A percentile compares a stretch with the other conserved stretches of the same genome.
phyloP scores from a whole-genome alignment of 1,140 invertebrate species.

The Scaptodrosophila lebanonensis region DNA sequence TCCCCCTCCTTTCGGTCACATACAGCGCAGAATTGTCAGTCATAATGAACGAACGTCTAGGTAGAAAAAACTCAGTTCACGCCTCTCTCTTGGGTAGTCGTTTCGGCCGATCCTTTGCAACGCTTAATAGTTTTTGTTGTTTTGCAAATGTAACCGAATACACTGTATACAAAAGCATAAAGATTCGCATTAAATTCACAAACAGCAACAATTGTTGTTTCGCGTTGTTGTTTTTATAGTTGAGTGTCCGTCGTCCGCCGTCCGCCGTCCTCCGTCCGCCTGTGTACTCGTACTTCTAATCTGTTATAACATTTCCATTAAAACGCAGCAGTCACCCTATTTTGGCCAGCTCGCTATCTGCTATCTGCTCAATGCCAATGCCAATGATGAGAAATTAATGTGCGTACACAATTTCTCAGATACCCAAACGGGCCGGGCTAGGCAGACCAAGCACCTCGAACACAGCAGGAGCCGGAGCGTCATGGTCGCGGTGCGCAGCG shows the following conservation, averaged over 20 bases:
- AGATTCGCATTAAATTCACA: constrained; percentile 65
- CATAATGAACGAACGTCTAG: no score
- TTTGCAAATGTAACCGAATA: constrained; percentile 17
- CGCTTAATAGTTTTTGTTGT: constrained; percentile 33
- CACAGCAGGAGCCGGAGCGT: constrained; percentile 52
- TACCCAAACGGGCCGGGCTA: constrained; percentile 12
- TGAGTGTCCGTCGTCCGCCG: constrained; percentile 5
- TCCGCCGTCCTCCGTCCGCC: constrained; percentile 10
- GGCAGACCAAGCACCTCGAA: constrained; percentile 18
- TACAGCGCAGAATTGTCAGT: no score
- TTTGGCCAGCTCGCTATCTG: constrained; percentile 7
- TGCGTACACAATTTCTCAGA: constrained; percentile 57
- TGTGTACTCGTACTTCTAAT: constrained; percentile 46
- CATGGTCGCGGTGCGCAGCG: constrained; percentile 55
- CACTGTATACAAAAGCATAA: constrained; percentile 49
- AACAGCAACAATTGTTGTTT: constrained; percentile 65
- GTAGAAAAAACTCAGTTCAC: no score
- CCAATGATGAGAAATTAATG: constrained; percentile 74
- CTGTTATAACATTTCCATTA: constrained; percentile 71
- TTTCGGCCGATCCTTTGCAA: not conserved
- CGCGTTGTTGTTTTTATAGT: no score
- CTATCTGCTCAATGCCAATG: constrained; percentile 32
- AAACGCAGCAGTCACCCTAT: constrained; percentile 54
- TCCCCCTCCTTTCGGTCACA: no score
- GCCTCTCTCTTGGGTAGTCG: no score